phyloP scores from a whole-genome alignment of 2,113 vertebrate species.

The Tragulus kanchil region DNA sequence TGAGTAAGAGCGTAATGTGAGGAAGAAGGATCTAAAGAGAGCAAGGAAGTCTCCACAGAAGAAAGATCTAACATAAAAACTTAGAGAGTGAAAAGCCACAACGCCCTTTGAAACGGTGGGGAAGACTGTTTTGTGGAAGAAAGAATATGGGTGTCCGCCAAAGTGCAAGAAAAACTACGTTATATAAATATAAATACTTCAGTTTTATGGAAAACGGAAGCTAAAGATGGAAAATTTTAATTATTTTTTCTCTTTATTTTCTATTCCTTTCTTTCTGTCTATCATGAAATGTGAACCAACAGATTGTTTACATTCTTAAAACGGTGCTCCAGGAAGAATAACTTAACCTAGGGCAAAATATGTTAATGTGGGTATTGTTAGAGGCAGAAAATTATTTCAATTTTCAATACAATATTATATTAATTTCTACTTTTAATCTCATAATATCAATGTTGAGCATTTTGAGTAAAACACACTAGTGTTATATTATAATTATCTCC shows the following conservation, averaged over 20 bases:
- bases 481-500: too few relatives aligned
- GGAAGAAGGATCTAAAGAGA: neutral
- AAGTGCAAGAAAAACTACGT: neutral
- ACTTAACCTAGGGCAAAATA: neutral
- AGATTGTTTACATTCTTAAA: neutral
- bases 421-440: too few relatives aligned
- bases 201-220: neutral
- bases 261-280: neutral
- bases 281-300: neutral
- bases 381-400: neutral
- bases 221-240: neutral
- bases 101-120: neutral
- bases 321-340: neutral
- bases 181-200: neutral
- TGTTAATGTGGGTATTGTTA: neutral
- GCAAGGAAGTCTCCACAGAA: neutral
- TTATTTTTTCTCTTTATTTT: neutral
- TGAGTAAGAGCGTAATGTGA: neutral
- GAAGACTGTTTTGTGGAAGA: neutral
- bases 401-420: too few relatives aligned
- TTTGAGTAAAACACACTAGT: too few relatives aligned
- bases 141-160: neutral
- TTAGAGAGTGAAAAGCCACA: neutral
- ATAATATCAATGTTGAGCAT: too few relatives aligned
- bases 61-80: neutral